These are phyloP conservation scores for Phoenoteleia sp. DNA, from an alignment of 2,888 invertebrate species.

Conservation along the genomic window DNA sequence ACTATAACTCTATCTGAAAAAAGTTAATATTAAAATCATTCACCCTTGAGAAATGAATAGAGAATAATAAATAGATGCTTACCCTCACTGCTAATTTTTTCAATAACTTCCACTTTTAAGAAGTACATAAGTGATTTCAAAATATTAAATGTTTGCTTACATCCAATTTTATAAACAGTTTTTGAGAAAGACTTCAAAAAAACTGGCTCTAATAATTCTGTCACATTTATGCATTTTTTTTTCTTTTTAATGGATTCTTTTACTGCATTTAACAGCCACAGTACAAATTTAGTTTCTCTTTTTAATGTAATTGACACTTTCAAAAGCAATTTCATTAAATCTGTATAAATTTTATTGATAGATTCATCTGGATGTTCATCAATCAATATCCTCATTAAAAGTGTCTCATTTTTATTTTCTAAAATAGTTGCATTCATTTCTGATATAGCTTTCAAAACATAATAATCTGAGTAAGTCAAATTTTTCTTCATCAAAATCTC, in stretches of 20 bases:
- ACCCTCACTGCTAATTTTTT: slow-evolving; percentile 10
- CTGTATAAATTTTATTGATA: slow-evolving; percentile 66
- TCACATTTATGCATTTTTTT: neutral
- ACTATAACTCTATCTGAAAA: slow-evolving; percentile 53
- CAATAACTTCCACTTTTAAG: slow-evolving; percentile 36
- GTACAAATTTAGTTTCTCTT: slow-evolving; percentile 81
- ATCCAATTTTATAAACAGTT: slow-evolving; percentile 59
- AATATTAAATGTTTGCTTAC: slow-evolving; percentile 76
- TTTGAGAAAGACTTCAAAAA: slow-evolving; percentile 43
- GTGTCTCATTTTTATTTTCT: slow-evolving; percentile 77
- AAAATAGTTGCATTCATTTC: slow-evolving; percentile 82
- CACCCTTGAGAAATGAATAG: too few species aligned
- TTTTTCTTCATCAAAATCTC: slow-evolving; percentile 73
- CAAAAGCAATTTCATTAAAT: slow-evolving; percentile 57
- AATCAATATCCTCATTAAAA: neutral
- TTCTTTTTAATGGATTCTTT: slow-evolving; percentile 63
- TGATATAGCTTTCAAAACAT: slow-evolving; percentile 76
- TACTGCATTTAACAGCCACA: slow-evolving; percentile 79
- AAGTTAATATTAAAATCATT: neutral
- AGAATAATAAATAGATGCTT: slow-evolving; percentile 4
- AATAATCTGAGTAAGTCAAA: slow-evolving; percentile 74
- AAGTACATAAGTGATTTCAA: slow-evolving; percentile 77
- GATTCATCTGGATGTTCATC: neutral
- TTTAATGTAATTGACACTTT: slow-evolving; percentile 79
- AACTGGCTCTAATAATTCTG: neutral